A percentile compares a stretch with the other conserved stretches of the same genome.
These are phyloP conservation scores for Cheumatopsyche charites DNA, from an alignment of 1,140 invertebrate genomes.

Conservation along the genomic window DNA sequence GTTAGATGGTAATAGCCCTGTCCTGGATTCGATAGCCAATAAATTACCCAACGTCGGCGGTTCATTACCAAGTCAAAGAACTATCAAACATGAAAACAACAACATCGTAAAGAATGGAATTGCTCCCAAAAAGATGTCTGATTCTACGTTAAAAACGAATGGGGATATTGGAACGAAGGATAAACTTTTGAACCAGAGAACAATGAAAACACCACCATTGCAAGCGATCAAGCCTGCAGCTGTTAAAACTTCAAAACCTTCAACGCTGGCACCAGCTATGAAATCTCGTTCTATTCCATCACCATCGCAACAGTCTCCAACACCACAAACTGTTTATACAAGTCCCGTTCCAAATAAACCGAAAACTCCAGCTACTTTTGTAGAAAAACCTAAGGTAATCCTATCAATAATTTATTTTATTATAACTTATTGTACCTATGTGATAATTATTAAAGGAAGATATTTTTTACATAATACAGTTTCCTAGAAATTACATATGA, in stretches of 20 bases:
- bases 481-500: too few relatives aligned
- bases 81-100: slow-evolving; percentile 31
- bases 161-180: neutral
- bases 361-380: neutral
- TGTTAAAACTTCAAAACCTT: slow-evolving; percentile 5
- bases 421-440: neutral
- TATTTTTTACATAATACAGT: neutral
- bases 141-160: slow-evolving; percentile 4
- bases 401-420: neutral
- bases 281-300: slow-evolving; percentile 15
- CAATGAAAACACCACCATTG: slow-evolving; percentile 14
- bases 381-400: slow-evolving; percentile 5
- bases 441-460: too few relatives aligned
- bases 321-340: neutral
- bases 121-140: neutral
- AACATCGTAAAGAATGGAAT: slow-evolving; percentile 38
- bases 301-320: neutral
- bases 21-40: slow-evolving; percentile 42
- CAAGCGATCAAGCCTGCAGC: neutral
- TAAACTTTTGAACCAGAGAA: slow-evolving; percentile 6
- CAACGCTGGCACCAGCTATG: neutral
- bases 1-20: neutral
- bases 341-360: neutral
- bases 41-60: slow-evolving; percentile 54
- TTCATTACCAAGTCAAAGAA: slow-evolving; percentile 50